Base-by-base conservation (phyloP, 1,140 invertebrate species). In the Mamestra configurata region DNA sequence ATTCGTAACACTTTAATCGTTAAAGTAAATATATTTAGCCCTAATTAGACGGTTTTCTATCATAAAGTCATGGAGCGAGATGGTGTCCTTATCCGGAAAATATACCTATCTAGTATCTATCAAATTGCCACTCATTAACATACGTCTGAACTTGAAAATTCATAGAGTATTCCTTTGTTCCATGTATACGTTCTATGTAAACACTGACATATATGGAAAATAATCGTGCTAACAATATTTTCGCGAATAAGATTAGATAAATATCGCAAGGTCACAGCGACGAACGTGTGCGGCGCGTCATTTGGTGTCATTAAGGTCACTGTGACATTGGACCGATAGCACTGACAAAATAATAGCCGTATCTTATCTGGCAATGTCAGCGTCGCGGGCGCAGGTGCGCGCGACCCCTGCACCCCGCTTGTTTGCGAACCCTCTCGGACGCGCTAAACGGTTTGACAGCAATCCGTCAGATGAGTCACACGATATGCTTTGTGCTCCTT, bases 321-420 rank as follows among this genome's bases (percentile, higher is more conserved):
- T 91, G 89, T 94, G 93, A 94, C 93, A 94, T 94, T 94, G 93
- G 91, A 82, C 83, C 85, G 91, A 93, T 91, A 93, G 85, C 90
- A 86, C 86, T 91, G 92, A 92, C 93, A 93, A 94, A 94, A 94
- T 93, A 93, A 94, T 93, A 93, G 87, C 89, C 88, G 84, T 94
- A 93, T 94, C 93, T 94, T 94, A 94, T 94, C 93, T 92, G 82
- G 84, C 92, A 94, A 93, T 91, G 93, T 94, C 90, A 93, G 80
- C 81, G 87, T 88, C 91, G 92, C 92, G 88, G 86, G 89, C 91
- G 92, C 93, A 93, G 92, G 92, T 92, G 92, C 84, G 75, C 59
- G 79, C 87, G 91, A 93, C 91, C 92, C 88, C 85, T 90, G 87
- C 85, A 92, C 90, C 90, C 87, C 82, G 77, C 81, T 84, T 86